Percentiles rank a stretch among this genome's conserved stretches.
Evolutionary conservation across 1,140 invertebrate species (phyloP).

Genomic region (Tetramorium parvispinum): DNA sequence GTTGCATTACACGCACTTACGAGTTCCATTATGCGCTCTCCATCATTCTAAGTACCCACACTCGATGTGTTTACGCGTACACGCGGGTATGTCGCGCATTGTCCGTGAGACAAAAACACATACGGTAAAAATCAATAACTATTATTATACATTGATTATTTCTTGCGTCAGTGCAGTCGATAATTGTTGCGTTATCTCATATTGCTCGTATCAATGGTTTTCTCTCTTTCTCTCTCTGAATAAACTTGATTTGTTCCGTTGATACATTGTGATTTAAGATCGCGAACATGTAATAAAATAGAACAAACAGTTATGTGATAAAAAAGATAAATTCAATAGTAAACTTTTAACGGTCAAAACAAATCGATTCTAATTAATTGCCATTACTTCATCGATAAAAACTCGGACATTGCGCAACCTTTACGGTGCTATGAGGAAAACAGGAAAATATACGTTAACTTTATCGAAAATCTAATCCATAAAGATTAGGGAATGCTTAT

Average conservation of each 20-base stretch:
- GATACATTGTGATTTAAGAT: neutral
- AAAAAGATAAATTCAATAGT: neutral
- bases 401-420: neutral
- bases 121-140: neutral
- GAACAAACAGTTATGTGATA: neutral
- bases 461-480: neutral
- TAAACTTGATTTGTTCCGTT: neutral
- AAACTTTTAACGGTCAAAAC: neutral
- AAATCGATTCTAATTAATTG: constrained; percentile 12
- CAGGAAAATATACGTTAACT: neutral
- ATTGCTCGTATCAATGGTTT: neutral
- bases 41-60: constrained; percentile 29
- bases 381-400: neutral
- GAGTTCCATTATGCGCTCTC: constrained; percentile 29
- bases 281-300: neutral
- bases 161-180: neutral
- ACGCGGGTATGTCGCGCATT: neutral
- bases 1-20: constrained; percentile 46
- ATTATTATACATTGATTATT: neutral
- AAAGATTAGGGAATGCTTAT: neutral
- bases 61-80: constrained; percentile 13
- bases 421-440: neutral
- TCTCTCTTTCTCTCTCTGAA: neutral
- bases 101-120: neutral
- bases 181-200: neutral